Evolutionary conservation across 1,140 invertebrate species (phyloP).

Genomic region (Myzus persicae): DNA sequence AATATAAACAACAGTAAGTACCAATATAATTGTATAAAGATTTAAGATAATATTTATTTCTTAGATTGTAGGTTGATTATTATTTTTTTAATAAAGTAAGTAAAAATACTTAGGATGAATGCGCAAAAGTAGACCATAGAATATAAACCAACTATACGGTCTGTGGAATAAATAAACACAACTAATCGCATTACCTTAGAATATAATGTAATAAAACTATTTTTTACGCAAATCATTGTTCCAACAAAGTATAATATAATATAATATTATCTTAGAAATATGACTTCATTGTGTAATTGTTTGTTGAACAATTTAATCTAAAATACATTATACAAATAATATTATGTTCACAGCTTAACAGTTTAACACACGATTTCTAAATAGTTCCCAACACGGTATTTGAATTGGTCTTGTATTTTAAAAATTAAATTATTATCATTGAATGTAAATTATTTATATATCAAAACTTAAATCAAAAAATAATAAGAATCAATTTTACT

Average conservation of each 20-base stretch:
- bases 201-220: background rate
- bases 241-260: background rate
- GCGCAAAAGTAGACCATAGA: background rate
- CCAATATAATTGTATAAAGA: background rate
- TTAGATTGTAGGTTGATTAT: background rate
- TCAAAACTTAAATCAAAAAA: background rate
- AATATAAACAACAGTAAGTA: background rate
- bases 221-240: conserved; percentile 14
- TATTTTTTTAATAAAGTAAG: background rate
- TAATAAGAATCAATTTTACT: background rate
- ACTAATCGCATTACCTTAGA: background rate
- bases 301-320: background rate
- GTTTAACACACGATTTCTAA: background rate
- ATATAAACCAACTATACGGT: background rate
- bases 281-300: background rate
- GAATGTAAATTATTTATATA: background rate
- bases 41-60: background rate
- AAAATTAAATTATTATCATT: background rate
- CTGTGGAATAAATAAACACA: background rate
- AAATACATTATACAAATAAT: background rate
- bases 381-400: background rate
- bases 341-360: background rate
- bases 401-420: background rate
- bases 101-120: background rate
- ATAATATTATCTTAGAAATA: background rate